Evolutionary conservation across 2,797 vertebrate genomes (phyloP).

Genomic region (Poeciliopsis gracilis): DNA sequence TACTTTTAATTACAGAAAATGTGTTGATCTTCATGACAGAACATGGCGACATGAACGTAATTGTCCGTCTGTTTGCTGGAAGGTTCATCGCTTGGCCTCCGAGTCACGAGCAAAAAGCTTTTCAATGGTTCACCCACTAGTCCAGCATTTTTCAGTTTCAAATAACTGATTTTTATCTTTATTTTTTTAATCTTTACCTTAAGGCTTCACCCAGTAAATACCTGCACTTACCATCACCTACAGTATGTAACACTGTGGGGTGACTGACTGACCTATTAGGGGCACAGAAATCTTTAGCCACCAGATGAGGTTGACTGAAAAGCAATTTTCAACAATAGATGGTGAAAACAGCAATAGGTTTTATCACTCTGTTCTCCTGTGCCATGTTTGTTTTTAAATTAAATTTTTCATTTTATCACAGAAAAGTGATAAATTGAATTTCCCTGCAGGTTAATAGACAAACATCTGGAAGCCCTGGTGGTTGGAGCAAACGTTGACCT

Average conservation of each 20-base stretch:
- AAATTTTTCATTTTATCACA: slow-evolving; percentile 52
- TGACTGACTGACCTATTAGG: slow-evolving; percentile 38
- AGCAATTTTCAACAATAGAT: slow-evolving; percentile 56
- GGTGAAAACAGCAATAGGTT: slow-evolving; percentile 55
- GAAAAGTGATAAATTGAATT: slow-evolving; percentile 47
- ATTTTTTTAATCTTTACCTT: background rate
- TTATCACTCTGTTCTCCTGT: slow-evolving; percentile 48
- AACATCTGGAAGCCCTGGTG: slow-evolving; percentile 57
- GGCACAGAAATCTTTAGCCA: slow-evolving; percentile 26
- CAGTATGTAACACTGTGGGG: slow-evolving; percentile 23
- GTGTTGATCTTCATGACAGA: too few species aligned
- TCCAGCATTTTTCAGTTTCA: background rate
- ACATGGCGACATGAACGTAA: too few species aligned
- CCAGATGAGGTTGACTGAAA: slow-evolving; percentile 53
- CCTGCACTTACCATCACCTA: background rate
- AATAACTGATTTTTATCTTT: slow-evolving; percentile 9
- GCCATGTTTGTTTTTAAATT: slow-evolving; percentile 52
- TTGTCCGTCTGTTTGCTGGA: background rate
- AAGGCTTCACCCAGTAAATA: slow-evolving; percentile 1
- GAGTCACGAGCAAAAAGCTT: background rate
- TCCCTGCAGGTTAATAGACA: slow-evolving; percentile 62
- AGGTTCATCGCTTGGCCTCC: background rate
- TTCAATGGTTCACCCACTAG: slow-evolving; percentile 4
- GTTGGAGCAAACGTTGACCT: slow-evolving; percentile 50
- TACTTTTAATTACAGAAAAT: too few species aligned